Conservation (phyloP, 92 coral and sea anemone genomes). For the Heliopora coerulea region DNA sequence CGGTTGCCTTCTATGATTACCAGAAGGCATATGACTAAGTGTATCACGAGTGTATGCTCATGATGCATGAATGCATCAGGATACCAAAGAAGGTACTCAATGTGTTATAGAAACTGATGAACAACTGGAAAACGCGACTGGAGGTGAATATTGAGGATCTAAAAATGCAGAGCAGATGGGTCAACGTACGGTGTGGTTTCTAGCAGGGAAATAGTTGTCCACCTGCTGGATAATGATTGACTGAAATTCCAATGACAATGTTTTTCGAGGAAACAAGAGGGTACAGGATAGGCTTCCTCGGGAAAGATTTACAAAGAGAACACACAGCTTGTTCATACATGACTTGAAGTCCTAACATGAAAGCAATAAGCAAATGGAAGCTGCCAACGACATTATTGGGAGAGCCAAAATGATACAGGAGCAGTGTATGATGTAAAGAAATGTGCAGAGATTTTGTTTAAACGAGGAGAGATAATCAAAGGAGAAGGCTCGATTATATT, state of each 20-base stretch:
- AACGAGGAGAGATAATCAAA: constrained; percentile 27
- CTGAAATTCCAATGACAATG: constrained; percentile 46
- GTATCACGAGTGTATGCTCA: constrained; percentile 24
- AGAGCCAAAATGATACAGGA: constrained; percentile 40
- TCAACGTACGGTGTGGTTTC: constrained; percentile 34
- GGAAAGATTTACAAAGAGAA: constrained; percentile 34
- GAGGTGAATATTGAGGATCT: constrained; percentile 11
- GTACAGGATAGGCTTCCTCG: constrained; percentile 43
- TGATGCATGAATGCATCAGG: too few species aligned
- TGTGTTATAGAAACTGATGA: constrained; percentile 13
- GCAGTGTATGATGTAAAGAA: constrained; percentile 44
- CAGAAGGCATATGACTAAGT: constrained; percentile 45
- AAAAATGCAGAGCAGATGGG: constrained; percentile 26
- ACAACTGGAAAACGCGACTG: constrained; percentile 26
- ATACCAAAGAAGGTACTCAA: constrained; percentile 39
- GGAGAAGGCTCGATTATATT: background rate
- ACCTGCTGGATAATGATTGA: constrained; percentile 42
- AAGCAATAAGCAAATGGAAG: constrained; percentile 13
- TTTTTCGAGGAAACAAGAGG: constrained; percentile 29
- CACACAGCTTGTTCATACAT: constrained; percentile 43
- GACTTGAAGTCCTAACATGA: constrained; percentile 36
- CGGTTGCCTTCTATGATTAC: constrained; percentile 52
- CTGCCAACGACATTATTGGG: too few species aligned
- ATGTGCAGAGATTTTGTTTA: constrained; percentile 45
- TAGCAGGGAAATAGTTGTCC: constrained; percentile 22